These are phyloP conservation scores for Coelinius sp. DNA, from an alignment of 2,888 invertebrate genomes.

Conservation along the genomic window DNA sequence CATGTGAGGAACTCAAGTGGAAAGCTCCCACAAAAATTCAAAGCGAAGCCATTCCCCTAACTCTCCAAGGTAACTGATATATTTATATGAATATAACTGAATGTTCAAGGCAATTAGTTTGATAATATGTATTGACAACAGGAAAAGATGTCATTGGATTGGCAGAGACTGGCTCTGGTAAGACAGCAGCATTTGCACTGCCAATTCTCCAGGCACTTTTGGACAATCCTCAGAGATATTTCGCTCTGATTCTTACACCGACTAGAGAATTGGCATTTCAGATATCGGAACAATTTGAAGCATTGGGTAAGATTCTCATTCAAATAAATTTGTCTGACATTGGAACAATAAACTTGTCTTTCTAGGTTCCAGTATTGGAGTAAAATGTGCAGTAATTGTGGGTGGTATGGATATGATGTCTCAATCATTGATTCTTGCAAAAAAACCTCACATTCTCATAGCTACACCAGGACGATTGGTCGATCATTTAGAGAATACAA, in stretches of 20 bases:
- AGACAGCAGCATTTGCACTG: constrained; percentile 97
- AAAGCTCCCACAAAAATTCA: constrained; percentile 95
- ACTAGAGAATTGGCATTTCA: constrained; percentile 98
- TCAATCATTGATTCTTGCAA: constrained; percentile 90
- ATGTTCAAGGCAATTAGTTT: too few species aligned
- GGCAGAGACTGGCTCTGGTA: constrained; percentile 94
- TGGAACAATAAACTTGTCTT: neutral
- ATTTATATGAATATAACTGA: too few species aligned
- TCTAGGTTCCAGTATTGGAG: constrained; percentile 89
- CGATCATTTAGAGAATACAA: constrained; percentile 97
- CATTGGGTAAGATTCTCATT: constrained; percentile 79
- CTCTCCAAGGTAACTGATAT: constrained; percentile 83
- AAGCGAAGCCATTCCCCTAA: constrained; percentile 91
- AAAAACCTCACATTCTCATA: constrained; percentile 97
- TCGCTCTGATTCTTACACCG: constrained; percentile 93
- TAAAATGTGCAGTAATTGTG: constrained; percentile 96
- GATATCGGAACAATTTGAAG: constrained; percentile 98
- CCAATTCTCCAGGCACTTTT: constrained; percentile 94
- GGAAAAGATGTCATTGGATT: constrained; percentile 86
- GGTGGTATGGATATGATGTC: constrained; percentile 99
- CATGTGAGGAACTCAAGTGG: constrained; percentile 95
- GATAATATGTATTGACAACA: constrained; percentile 59
- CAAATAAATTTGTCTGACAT: neutral
- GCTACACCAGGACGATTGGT: constrained; percentile 97
- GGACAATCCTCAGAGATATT: constrained; percentile 93